Conservation (phyloP, 2,113 vertebrate species). For the Osmerus eperlanus region DNA sequence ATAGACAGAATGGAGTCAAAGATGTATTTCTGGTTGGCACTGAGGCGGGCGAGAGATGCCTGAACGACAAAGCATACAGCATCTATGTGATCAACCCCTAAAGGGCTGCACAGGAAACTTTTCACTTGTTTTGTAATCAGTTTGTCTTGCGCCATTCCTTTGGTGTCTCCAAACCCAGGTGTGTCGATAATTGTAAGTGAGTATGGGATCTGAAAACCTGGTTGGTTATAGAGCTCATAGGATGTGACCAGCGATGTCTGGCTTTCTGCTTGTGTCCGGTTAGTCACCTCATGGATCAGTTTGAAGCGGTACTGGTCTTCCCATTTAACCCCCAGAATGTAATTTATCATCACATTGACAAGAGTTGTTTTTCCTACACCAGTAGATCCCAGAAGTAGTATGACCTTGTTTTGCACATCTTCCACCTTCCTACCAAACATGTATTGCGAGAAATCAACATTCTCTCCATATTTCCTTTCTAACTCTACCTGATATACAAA, state of each 20-base stretch:
- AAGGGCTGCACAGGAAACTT: constrained; percentile 35
- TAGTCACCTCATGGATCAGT: constrained; percentile 36
- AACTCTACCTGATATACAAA: constrained; percentile 7
- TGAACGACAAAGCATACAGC: constrained; percentile 48
- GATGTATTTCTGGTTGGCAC: constrained; percentile 38
- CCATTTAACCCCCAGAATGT: constrained; percentile 38
- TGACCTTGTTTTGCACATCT: constrained; percentile 32
- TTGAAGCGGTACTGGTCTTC: constrained; percentile 35
- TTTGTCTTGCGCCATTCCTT: constrained; percentile 38
- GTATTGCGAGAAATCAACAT: constrained; percentile 7
- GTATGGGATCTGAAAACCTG: constrained; percentile 41
- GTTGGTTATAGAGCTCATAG: constrained; percentile 36
- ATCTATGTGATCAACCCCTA: constrained; percentile 42
- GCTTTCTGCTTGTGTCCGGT: constrained; percentile 49
- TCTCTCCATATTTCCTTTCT: background rate
- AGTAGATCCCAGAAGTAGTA: constrained; percentile 40
- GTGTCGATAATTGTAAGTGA: constrained; percentile 57
- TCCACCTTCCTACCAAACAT: constrained; percentile 34
- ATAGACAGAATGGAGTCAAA: constrained; percentile 49
- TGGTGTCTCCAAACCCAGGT: constrained; percentile 52
- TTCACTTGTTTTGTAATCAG: constrained; percentile 27
- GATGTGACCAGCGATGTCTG: constrained; percentile 45
- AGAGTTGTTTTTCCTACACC: constrained; percentile 47
- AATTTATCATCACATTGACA: constrained; percentile 41
- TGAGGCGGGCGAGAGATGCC: constrained; percentile 41